These are phyloP conservation scores for Ptyas mucosa DNA, from an alignment of 2,113 vertebrate genomes.

Conservation along the genomic window DNA sequence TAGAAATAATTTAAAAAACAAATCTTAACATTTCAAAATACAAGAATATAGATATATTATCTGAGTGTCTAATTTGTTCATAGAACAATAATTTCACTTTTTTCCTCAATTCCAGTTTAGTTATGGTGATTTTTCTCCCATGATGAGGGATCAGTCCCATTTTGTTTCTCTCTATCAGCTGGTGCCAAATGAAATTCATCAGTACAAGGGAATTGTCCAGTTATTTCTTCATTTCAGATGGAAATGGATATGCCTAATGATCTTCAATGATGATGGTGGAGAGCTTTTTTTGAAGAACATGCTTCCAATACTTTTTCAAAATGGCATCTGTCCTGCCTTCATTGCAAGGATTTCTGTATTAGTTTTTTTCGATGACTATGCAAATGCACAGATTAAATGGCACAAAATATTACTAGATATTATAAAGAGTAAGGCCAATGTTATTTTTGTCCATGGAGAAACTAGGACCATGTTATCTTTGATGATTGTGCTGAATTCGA, in stretches of 20 bases:
- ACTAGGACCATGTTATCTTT: background rate
- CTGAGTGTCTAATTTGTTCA: background rate
- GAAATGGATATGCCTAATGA: conserved; percentile 8
- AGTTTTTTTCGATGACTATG: background rate
- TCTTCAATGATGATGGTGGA: background rate
- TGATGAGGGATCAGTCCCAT: background rate
- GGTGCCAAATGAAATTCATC: conserved; percentile 3
- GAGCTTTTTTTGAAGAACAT: background rate
- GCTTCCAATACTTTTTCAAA: background rate
- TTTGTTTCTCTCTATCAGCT: background rate
- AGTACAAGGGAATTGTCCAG: background rate
- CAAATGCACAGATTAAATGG: background rate
- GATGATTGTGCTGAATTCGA: background rate
- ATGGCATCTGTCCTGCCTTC: conserved; percentile 5
- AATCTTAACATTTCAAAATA: background rate
- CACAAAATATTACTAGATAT: background rate
- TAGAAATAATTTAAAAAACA: background rate
- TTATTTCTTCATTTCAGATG: conserved; percentile 2
- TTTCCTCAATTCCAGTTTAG: background rate
- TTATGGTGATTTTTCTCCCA: background rate
- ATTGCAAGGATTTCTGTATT: background rate
- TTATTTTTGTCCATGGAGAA: background rate
- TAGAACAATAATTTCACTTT: background rate
- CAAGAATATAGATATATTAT: background rate
- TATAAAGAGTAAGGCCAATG: background rate